Conservation (phyloP, 2,888 invertebrate genomes). For the Zootermopsis nevadensis region DNA sequence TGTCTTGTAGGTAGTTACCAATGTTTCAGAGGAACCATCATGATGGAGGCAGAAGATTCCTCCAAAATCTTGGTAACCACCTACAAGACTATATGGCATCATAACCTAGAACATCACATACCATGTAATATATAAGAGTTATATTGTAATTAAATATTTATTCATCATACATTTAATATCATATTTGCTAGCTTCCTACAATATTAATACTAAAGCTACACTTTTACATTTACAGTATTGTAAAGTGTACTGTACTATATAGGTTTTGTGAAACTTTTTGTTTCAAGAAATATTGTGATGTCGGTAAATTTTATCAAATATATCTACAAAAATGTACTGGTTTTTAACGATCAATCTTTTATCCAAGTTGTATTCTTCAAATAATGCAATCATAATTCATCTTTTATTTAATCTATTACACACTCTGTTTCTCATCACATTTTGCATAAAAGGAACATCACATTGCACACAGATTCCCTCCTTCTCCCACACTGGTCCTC, state of each 20-base stretch:
- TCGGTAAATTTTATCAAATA: conserved; percentile 2
- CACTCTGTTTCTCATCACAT: not conserved
- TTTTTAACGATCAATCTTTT: not conserved
- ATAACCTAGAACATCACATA: not conserved
- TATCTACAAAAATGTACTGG: conserved; percentile 34
- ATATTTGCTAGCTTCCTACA: conserved; percentile 30
- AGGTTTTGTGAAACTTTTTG: conserved; percentile 28
- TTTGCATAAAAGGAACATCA: conserved; percentile 40
- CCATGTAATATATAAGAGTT: not conserved
- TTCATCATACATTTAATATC: conserved; percentile 38
- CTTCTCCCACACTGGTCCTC: not conserved
- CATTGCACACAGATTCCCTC: conserved; percentile 41
- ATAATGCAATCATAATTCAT: conserved; percentile 8
- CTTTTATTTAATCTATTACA: not conserved
- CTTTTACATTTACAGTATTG: conserved; percentile 42
- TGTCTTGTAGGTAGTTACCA: too few relatives aligned
- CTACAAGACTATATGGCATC: too few relatives aligned
- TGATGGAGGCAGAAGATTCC: too few relatives aligned
- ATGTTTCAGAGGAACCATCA: too few relatives aligned
- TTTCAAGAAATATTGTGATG: conserved; percentile 23
- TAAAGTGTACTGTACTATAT: conserved; percentile 32
- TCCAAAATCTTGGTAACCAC: too few relatives aligned
- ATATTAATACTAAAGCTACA: conserved; percentile 42
- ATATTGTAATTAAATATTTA: conserved; percentile 44
- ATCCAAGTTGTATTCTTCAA: not conserved